Evolutionary conservation across 2,113 vertebrate species (phyloP), one percentile per base, ranked within the genome.

Genomic region (Dissostichus mawsoni): DNA sequence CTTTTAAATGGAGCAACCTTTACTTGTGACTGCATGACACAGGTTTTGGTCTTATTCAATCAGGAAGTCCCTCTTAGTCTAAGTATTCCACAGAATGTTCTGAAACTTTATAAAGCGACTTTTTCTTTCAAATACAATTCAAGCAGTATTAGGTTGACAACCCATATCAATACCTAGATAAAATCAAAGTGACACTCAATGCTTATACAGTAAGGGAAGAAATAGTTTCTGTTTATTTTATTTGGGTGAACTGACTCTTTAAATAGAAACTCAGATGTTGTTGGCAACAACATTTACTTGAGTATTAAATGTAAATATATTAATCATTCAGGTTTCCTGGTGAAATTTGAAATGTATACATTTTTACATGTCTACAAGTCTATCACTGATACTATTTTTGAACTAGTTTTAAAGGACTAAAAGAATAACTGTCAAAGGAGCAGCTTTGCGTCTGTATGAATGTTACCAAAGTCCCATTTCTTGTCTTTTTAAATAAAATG

Each of bases 401-500:
- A 14, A 41, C 29, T 29, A 3, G 29, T 29, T 29, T 29, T 29
- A 4, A 29, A 4, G 29, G 29, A 29, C 29, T 29, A 29, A 29
- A 29, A 29, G 29, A 29, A 29, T 29, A 29, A 29, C 29, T 29
- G 29, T 29, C 29, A 29, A 29, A 29, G 29, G 29, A 29, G 29
- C 29, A 29, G 29, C 29, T 29, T 29, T 29, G 29, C 29, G 29
- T 29, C 29, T 29, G 29, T 29, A 29, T 29, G 29, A 29, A 29
- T 29, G 29, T 29, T 29, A 29, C 29, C 29, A 29, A 29, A 29
- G 18, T 77, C 14, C 17, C 1, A 50, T 16, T 47, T 8, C 5
- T 5, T 36, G 44, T 67, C 16, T 76, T 20, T 23, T 33, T 11
- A 53, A 75, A 76, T 68, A 81, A 83, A 69, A 16, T 2, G 17